Base-by-base conservation (phyloP, 2,797 vertebrate species). In the Echiichthys vipera region DNA sequence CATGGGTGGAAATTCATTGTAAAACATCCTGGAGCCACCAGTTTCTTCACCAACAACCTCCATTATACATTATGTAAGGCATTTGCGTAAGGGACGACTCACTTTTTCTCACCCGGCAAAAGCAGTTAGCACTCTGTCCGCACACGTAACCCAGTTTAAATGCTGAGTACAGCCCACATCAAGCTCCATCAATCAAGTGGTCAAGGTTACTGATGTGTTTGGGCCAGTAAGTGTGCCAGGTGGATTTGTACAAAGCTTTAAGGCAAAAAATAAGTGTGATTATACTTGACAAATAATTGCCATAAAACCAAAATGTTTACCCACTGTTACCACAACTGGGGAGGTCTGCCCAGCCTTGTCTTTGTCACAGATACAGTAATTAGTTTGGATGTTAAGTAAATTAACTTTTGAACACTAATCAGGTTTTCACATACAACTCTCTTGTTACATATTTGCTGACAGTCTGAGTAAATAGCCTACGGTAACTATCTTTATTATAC, bases 401-500 rank as follows among this genome's bases (percentile, higher is more conserved):
- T 77, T 62, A 54, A 62, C 32, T 80, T 37, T 59, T 51, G 20
- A 68, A 24, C 73, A 45, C 66, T 70, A 63, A 83, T 85, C 71
- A 58, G 51, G 76, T 77, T 54, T 54, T 78, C 72, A 61, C 71
- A 53, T 27, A 32, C 54, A 57, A 71, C 15, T 54, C 24, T 39
- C 56, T 66, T 66, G 69, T 56, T 75, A 63, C 77, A 66, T 74
- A 77, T 78, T 83, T 68, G 64, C 65, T 39, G 45, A 58, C 14
- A 37, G 62, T 57, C 67, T 76, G 65, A 58, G 65, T 77, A 77
- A 81, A 85, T 56, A 87, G 82, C 81, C 75, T 56, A 39, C 3
- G 68, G 77, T 83, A 71, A 85, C 80, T 65, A 71, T 72, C 68
- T 82, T 78, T 72, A 78, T 88, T 73, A 78, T 74, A 45, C 81